Base-by-base conservation (phyloP, 1,140 invertebrate genomes). In the Tetragnatha versicolor region DNA sequence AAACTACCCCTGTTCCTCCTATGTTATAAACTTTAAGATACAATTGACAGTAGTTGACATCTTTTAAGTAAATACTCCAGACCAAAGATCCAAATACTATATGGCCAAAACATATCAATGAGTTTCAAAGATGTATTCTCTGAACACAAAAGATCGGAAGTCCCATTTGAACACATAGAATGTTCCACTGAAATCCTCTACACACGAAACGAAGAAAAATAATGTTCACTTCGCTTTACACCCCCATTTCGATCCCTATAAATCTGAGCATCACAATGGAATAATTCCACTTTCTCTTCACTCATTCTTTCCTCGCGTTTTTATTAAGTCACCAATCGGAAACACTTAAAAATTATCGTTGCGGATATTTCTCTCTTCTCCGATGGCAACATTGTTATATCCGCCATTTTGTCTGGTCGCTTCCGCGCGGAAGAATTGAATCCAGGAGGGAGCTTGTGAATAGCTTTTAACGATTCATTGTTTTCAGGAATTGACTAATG, bases 261-360 rank as follows among this genome's bases (percentile, higher is more conserved):
- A 58, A 58, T 58, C 55, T 17, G n/a, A n/a, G n/a, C 31, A 58
- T 33, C 20, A 58, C 55, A 58, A 58, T 58, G 35, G 29, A n/a
- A 58, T 20, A 58, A 31, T 58, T 58, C 35, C 55, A 17, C 31
- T 31, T 29, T 55, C 25, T 29, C 17, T 55, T 12, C 51, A 25
- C 51, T 29, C 5, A n/a, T n/a, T n/a, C n/a, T n/a, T n/a, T n/a
- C n/a, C 20, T 31, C 14, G 14, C 10, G 7, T 33, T 58, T 33
- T 33, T 33, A 33, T 58, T 17, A 7, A 58, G 55, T 2, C 27
- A 58, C 29, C n/a, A 58, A 58, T 58, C 31, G 55, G 55, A 58
- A 58, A 35, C 55, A 35, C 35, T 58, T 58, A 33, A 33, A 20
- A 4, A 20, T 22, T 20, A 17, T 33, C 10, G 55, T 58, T 58